These are phyloP conservation scores for Valencia hispanica DNA, from an alignment of 2,797 vertebrate species.

Conservation along the genomic window DNA sequence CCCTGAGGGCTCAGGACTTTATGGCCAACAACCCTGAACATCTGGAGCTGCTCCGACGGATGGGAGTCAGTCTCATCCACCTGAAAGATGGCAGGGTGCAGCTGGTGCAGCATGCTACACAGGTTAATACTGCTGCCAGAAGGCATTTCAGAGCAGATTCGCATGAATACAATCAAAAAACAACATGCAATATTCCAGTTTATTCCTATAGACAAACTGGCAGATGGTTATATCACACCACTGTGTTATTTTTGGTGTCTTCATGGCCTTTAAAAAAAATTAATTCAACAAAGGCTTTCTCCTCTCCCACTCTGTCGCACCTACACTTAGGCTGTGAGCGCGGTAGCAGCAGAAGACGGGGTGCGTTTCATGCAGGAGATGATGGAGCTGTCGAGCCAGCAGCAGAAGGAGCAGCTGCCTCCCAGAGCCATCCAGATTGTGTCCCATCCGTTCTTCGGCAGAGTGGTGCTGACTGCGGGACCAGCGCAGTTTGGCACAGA, in stretches of 20 bases:
- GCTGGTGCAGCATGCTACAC: constrained; percentile 96
- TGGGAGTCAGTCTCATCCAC: constrained; percentile 98
- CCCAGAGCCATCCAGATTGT: constrained; percentile 96
- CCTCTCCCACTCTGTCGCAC: constrained; percentile 7
- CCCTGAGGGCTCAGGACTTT: constrained; percentile 95
- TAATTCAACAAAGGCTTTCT: constrained; percentile 3
- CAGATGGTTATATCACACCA: neutral
- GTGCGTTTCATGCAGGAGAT: constrained; percentile 99
- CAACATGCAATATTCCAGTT: neutral
- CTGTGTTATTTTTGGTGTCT: neutral
- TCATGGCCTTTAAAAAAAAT: constrained; percentile 13
- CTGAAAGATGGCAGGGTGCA: constrained; percentile 97
- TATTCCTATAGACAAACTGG: neutral
- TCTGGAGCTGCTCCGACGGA: constrained; percentile 94
- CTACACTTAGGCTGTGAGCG: constrained; percentile 88
- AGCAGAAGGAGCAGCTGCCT: constrained; percentile 98
- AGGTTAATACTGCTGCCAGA: constrained; percentile 75
- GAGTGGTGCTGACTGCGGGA: constrained; percentile 96
- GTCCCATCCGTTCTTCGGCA: constrained; percentile 95
- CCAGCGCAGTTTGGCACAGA: constrained; percentile 97
- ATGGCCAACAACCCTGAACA: constrained; percentile 99
- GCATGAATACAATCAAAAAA: neutral
- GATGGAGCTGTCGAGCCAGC: constrained; percentile 99
- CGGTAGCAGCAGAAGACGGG: constrained; percentile 95
- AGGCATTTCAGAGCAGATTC: neutral